These are phyloP conservation scores for Dryas iulia DNA, from an alignment of 1,140 invertebrate species.

Conservation along the genomic window DNA sequence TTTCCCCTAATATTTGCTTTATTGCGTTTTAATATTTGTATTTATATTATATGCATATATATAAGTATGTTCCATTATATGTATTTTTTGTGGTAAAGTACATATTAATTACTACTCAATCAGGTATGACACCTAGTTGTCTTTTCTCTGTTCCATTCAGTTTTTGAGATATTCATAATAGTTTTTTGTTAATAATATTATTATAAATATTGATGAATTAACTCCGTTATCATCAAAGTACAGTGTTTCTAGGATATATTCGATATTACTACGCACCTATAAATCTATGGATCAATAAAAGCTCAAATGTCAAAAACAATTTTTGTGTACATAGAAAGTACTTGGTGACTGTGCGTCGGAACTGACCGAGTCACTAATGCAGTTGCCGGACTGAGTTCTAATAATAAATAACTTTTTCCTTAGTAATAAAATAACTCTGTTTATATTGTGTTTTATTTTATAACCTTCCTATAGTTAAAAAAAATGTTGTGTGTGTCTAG, in stretches of 20 bases:
- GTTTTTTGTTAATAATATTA: not conserved
- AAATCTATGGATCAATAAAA: not conserved
- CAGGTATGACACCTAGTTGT: too few species aligned
- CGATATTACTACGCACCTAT: not conserved
- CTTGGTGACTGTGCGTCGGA: constrained; percentile 22
- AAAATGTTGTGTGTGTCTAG: too few species aligned
- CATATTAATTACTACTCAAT: too few species aligned
- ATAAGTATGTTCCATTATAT: too few species aligned
- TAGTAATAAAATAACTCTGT: constrained; percentile 25
- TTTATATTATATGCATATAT: too few species aligned
- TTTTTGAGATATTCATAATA: too few species aligned
- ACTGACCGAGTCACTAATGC: not conserved
- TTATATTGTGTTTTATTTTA: constrained; percentile 15
- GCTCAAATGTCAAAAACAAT: constrained; percentile 9
- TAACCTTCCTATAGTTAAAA: not conserved
- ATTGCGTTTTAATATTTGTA: too few species aligned
- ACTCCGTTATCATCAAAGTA: not conserved
- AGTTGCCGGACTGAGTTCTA: constrained; percentile 28
- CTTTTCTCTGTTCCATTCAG: too few species aligned
- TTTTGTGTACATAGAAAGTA: constrained; percentile 25
- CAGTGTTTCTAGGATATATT: not conserved
- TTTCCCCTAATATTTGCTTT: too few species aligned
- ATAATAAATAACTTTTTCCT: constrained; percentile 25
- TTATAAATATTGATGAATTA: not conserved
- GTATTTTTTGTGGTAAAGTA: too few species aligned